Evolutionary conservation across 2,113 vertebrate genomes (phyloP).

Genomic region (Megalops atlanticus): DNA sequence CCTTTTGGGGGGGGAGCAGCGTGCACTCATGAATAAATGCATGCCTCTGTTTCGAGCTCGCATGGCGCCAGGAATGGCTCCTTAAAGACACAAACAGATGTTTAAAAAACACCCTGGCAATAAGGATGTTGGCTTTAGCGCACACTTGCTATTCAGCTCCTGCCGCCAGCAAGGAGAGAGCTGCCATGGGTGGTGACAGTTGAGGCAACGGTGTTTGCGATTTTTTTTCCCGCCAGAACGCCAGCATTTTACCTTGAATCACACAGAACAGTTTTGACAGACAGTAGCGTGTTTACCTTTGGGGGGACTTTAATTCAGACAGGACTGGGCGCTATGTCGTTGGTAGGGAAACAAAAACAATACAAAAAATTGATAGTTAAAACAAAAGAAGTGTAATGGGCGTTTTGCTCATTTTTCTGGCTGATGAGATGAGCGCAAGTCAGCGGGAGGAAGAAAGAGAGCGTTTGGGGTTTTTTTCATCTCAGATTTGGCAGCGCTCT

Average conservation of each 20-base stretch:
- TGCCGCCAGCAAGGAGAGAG: too few species aligned
- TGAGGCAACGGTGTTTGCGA: neutral
- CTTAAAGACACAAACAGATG: constrained; percentile 24
- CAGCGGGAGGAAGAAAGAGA: too few species aligned
- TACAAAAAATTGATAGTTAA: too few species aligned
- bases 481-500: constrained; percentile 54
- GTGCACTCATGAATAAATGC: constrained; percentile 6
- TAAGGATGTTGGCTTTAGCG: neutral
- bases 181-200: too few species aligned
- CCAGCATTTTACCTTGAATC: neutral
- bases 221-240: too few species aligned
- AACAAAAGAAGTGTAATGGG: too few species aligned
- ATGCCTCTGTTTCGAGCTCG: neutral
- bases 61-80: neutral
- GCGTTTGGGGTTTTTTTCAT: too few species aligned
- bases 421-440: too few species aligned
- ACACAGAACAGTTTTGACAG: neutral
- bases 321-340: too few species aligned
- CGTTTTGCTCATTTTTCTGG: too few species aligned
- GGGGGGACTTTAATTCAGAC: neutral
- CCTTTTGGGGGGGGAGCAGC: neutral
- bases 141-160: too few species aligned
- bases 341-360: neutral
- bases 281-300: neutral
- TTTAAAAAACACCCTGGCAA: neutral